Evolutionary conservation across 2,797 vertebrate genomes (phyloP), one percentile per base, ranked within the genome.

Genomic region (Notolepis coatsorum): DNA sequence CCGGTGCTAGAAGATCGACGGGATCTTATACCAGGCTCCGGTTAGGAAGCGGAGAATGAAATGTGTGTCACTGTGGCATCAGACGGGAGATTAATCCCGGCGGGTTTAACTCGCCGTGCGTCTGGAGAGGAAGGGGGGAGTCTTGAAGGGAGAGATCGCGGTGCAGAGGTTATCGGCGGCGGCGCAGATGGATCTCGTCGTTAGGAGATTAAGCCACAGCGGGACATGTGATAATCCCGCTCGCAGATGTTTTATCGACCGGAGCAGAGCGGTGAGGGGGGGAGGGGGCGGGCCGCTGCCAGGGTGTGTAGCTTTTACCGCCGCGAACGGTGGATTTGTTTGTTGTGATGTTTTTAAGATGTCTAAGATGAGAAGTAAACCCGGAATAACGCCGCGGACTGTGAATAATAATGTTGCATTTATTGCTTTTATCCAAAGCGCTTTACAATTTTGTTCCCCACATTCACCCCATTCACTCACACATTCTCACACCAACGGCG

Each of bases 141-240:
- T 65, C 77, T 80, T 77, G 75, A 81, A 82, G 70, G 41, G 65
- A 75, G 82, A 42, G 4, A 8, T 17, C 3, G 17, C 4, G 74
- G 75, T 71, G 77, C 64, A 47, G 72, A 49, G 52, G 63, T 79
- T 68, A 71, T 77, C 78, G 79, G 75, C 71, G 66, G 58, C 50
- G 72, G 65, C 6, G 9, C 81, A 84, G 80, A 86, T 84, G 85
- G 81, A 84, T 80, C 76, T 81, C 77, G 79, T 90, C 82, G 86
- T 84, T 79, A 70, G 71, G 33, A 84, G 76, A 88, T 88, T 82
- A 86, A 72, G 75, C 62, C 49, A 12, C 9, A 59, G 63, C 65
- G 65, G 70, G 73, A 71, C 49, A 71, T 18, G 12, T 74, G 67
- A 63, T 21, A 65, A 67, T 73, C 68, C 10, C 6, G 64, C 59